Percentiles rank a stretch among this genome's conserved stretches.
Evolutionary conservation across 2,888 invertebrate species (phyloP).

Genomic region (Metopia argyrocephala): DNA sequence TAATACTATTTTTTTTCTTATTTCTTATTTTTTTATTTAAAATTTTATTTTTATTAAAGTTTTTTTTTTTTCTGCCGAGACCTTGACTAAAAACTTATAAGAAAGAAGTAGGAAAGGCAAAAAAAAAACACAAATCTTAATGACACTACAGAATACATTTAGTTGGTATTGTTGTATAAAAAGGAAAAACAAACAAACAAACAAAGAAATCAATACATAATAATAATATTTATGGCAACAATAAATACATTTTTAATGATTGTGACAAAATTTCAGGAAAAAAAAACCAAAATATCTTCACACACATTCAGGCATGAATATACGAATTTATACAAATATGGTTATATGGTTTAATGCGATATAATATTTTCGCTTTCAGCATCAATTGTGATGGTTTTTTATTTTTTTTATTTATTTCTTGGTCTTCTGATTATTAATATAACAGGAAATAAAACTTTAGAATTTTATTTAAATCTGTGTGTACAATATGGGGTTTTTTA

Average conservation of each 20-base stretch:
- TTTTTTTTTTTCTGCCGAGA: constrained; percentile 41
- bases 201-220: constrained; percentile 18
- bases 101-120: constrained; percentile 17
- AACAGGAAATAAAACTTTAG: constrained; percentile 60
- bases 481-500: constrained; percentile 33
- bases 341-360: too few relatives aligned
- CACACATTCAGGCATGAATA: background rate
- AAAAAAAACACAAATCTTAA: constrained; percentile 46
- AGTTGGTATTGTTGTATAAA: constrained; percentile 44
- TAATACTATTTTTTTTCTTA: too few relatives aligned
- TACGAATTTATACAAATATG: too few relatives aligned
- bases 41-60: constrained; percentile 2
- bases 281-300: background rate
- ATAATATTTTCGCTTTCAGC: constrained; percentile 62
- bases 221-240: constrained; percentile 55
- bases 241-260: constrained; percentile 61
- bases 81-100: constrained; percentile 52
- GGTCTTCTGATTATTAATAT: constrained; percentile 56
- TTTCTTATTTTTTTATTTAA: constrained; percentile 27
- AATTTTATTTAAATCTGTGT: constrained; percentile 48
- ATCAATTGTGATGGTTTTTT: constrained; percentile 21
- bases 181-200: background rate
- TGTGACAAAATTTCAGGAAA: constrained; percentile 55
- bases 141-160: constrained; percentile 53
- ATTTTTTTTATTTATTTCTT: constrained; percentile 14